Base-by-base conservation (phyloP, 2,113 vertebrate genomes). In the Rynchops niger region DNA sequence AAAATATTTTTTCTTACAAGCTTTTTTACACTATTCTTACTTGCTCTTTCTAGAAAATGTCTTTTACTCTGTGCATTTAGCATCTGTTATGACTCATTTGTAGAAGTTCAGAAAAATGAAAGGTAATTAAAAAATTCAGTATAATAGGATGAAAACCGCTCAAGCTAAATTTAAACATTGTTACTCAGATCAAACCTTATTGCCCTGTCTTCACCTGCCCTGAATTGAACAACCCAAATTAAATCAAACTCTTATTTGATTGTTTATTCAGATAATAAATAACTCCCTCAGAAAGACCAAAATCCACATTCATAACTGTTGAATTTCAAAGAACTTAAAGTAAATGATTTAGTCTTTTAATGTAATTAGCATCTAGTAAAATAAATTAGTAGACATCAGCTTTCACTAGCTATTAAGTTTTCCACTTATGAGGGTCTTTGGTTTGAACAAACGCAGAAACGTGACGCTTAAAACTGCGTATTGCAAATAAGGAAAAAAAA, bases 281-380 rank as follows among this genome's bases (percentile, higher is more conserved):
- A 84, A 82, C 77, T 84, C 2, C 0, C 53, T 91, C 55, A 77
- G 55, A 93, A 96, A 94, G 23, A 5, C 20, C 50, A 22, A 90
- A 95, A 93, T 88, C 43, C 84, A 89, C 71, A 76, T 83, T 74
- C 45, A 5, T 50, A 70, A 89, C 45, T 66, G 40, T 5, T 67
- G 63, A 80, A 69, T 91, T 93, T 91, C 80, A 72, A 87, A 87
- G 34, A 84, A 95, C 36, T 85, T 69, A 36, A 56, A 92, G 72
- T 45, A 91, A 85, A 94, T 92, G 8, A 91, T 82, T 96, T 95
- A 52, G 53, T 82, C 82, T 96, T 96, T 95, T 70, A 97, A 90
- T 88, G 45, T 72, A 81, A 86, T 86, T 47, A 91, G 32, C 25
- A 58, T 70, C 47, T 49, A 67, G 29, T 86, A 72, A 95, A 91